phyloP scores from a whole-genome alignment of 2,888 invertebrate species.

The Sthenelais limicola region DNA sequence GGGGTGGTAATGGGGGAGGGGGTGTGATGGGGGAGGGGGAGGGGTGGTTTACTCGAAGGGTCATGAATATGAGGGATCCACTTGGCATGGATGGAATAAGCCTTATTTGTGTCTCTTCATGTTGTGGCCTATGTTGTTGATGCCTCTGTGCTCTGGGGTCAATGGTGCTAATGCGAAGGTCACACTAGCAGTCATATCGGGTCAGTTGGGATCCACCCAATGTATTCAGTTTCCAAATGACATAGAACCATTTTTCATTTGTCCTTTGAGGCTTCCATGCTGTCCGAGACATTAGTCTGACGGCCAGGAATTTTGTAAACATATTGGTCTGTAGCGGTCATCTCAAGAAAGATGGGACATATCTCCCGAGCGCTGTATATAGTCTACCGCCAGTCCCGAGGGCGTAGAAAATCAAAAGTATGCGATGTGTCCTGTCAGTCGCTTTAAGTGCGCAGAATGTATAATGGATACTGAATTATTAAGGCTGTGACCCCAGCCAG shows the following conservation, averaged over 20 bases:
- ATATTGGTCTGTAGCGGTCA: constrained; percentile 13
- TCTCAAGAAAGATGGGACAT: constrained; percentile 1
- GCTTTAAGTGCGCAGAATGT: constrained; percentile 6
- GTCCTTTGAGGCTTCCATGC: constrained; percentile 22
- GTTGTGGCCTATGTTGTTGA: too few species aligned
- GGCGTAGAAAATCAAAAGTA: constrained; percentile 36
- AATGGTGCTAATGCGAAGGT: too few species aligned
- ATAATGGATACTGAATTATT: constrained; percentile 34
- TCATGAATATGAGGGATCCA: too few species aligned
- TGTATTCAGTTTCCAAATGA: constrained; percentile 17
- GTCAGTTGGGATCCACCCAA: neutral
- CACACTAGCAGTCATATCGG: constrained; percentile 4
- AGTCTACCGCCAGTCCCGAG: neutral
- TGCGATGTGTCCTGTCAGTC: neutral
- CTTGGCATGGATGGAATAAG: too few species aligned
- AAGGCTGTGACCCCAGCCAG: constrained; percentile 25
- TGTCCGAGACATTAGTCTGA: constrained; percentile 16
- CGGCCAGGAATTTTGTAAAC: constrained; percentile 34
- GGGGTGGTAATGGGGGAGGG: too few species aligned
- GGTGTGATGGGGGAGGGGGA: too few species aligned
- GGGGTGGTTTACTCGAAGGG: too few species aligned
- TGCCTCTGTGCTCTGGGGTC: too few species aligned
- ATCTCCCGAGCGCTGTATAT: too few species aligned
- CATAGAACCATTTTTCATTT: constrained; percentile 1
- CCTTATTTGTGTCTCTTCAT: too few species aligned